phyloP scores from a whole-genome alignment of 2,797 vertebrate species.

The Anniella stebbinsi region DNA sequence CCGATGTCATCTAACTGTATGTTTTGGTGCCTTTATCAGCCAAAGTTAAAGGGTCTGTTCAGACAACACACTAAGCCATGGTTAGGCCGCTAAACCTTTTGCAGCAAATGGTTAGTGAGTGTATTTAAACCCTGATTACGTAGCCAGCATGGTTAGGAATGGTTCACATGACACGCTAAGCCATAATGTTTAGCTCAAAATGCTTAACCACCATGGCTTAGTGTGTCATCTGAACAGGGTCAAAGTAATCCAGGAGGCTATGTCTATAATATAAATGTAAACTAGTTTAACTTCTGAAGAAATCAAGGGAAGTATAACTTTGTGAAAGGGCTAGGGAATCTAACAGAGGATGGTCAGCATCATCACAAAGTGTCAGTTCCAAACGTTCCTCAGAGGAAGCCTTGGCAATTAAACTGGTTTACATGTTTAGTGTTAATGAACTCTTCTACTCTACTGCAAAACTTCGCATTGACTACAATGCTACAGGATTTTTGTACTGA shows the following conservation, averaged over 20 bases:
- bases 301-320: background rate
- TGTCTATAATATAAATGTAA: background rate
- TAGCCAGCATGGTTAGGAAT: too few relatives aligned
- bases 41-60: background rate
- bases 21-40: background rate
- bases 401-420: background rate
- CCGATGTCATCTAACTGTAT: background rate
- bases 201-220: too few relatives aligned
- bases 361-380: background rate
- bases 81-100: too few relatives aligned
- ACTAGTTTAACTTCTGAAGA: background rate
- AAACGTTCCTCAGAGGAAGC: background rate
- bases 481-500: background rate
- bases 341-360: background rate
- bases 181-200: too few relatives aligned
- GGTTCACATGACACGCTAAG: too few relatives aligned
- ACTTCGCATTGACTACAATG: background rate
- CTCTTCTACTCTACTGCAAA: background rate
- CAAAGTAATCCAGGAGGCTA: slow-evolving; percentile 7
- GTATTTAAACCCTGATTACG: too few relatives aligned
- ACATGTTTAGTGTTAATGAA: background rate
- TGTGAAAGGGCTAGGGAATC: background rate
- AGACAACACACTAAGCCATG: too few relatives aligned
- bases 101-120: too few relatives aligned
- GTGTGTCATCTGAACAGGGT: too few relatives aligned